These are phyloP conservation scores for Pantherophis guttatus DNA, from an alignment of 2,113 vertebrate species.

Conservation along the genomic window DNA sequence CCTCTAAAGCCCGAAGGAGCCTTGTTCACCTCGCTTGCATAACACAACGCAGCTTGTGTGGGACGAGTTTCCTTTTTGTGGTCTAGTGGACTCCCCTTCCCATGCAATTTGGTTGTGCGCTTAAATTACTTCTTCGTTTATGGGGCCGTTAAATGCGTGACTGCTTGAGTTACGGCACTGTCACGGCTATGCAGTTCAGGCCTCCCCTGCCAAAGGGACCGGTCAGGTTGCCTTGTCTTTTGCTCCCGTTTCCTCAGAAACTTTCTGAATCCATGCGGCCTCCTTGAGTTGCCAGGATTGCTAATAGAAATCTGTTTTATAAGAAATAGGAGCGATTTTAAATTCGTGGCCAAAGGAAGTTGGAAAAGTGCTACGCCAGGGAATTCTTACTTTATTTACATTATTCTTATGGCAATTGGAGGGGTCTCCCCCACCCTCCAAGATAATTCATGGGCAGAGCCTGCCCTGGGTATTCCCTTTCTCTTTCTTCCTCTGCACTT, in stretches of 20 bases:
- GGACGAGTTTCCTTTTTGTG: constrained; percentile 18
- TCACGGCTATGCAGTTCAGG: constrained; percentile 9
- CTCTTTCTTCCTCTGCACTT: not conserved
- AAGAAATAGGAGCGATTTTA: not conserved
- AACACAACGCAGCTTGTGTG: constrained; percentile 32
- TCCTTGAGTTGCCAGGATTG: not conserved
- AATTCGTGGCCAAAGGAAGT: too few species aligned
- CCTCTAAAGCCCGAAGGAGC: constrained; percentile 27
- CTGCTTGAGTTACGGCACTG: not conserved
- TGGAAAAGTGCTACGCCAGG: not conserved
- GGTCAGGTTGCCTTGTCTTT: fast-evolving
- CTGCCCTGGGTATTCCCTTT: not conserved
- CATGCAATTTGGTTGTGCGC: constrained; percentile 20
- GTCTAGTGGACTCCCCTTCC: constrained; percentile 12
- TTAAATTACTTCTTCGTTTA: constrained; percentile 44
- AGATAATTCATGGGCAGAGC: not conserved
- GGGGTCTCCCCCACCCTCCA: not conserved
- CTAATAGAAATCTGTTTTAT: not conserved
- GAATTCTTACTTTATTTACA: not conserved
- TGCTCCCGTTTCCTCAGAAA: not conserved
- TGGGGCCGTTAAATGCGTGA: constrained; percentile 44
- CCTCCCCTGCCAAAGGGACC: not conserved
- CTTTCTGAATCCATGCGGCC: not conserved
- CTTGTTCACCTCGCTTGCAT: constrained; percentile 38
- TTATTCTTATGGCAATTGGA: not conserved